phyloP scores from a whole-genome alignment of 2,888 invertebrate species.

The Halictus quadricinctus region DNA sequence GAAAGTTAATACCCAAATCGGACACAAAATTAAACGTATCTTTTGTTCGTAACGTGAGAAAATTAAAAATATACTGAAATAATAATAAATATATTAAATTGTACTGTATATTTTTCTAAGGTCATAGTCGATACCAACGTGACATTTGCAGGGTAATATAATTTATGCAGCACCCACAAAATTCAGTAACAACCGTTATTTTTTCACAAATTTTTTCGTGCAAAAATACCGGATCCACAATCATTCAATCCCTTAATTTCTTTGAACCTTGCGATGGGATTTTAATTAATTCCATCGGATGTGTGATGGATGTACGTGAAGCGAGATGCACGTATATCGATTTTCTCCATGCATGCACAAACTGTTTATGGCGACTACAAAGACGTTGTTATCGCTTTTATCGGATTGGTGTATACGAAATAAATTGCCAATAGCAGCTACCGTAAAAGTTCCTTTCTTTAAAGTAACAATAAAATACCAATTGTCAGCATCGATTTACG shows the following conservation, averaged over 20 bases:
- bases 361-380: slow-evolving; percentile 7
- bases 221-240: background rate
- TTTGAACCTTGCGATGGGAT: background rate
- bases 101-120: background rate
- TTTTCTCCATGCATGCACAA: background rate
- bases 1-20: background rate
- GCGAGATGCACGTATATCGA: slow-evolving; percentile 4
- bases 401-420: background rate
- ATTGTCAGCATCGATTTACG: background rate
- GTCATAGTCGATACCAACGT: background rate
- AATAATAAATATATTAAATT: background rate
- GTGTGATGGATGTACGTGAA: background rate
- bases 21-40: too few species aligned
- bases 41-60: too few species aligned
- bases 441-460: background rate
- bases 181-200: background rate
- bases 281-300: slow-evolving; percentile 3
- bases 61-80: background rate
- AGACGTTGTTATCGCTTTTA: slow-evolving; percentile 3
- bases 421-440: background rate
- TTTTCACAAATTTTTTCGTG: background rate
- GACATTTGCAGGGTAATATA: too few species aligned
- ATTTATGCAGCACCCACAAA: background rate
- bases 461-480: background rate
- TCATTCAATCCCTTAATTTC: background rate